Conservation (phyloP, 2,888 invertebrate species). For the Drosophila atripex region DNA sequence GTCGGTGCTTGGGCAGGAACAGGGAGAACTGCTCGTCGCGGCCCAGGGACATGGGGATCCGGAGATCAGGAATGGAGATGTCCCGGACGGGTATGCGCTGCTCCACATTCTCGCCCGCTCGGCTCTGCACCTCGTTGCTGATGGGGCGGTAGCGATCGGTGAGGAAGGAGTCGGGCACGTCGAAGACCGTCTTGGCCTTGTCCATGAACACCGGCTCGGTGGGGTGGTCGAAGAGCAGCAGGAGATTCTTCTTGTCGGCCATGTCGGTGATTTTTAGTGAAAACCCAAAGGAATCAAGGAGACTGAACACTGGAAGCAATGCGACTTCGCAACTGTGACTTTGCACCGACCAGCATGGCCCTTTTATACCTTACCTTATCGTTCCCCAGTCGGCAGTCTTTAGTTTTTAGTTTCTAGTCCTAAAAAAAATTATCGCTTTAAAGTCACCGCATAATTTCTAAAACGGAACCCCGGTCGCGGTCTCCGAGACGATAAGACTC, state of each 20-base stretch:
- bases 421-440: background rate
- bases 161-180: conserved; percentile 87
- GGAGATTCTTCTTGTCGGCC: conserved; percentile 85
- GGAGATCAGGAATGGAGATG: conserved; percentile 87
- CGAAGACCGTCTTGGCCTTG: conserved; percentile 88
- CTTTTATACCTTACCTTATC: conserved; percentile 58
- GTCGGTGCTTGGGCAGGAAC: conserved; percentile 88
- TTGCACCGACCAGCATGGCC: rapidly evolving
- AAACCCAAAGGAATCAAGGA: background rate
- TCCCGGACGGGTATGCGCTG: conserved; percentile 86
- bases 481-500: conserved; percentile 41
- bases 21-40: conserved; percentile 89
- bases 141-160: conserved; percentile 85
- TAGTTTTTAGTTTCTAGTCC: background rate
- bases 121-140: conserved; percentile 85
- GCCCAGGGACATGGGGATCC: conserved; percentile 86
- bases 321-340: conserved; percentile 59
- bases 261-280: conserved; percentile 36
- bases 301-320: conserved; percentile 23
- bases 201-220: conserved; percentile 91
- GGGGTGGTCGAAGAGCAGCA: conserved; percentile 90
- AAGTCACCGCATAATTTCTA: conserved; percentile 27
- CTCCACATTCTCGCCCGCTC: conserved; percentile 86
- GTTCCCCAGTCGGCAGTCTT: background rate
- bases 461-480: conserved; percentile 2